Percentiles rank a stretch among this genome's conserved stretches.
These are phyloP conservation scores for Mesorhabditis spiculigera DNA, from an alignment of 2,888 invertebrate genomes.

Conservation along the genomic window DNA sequence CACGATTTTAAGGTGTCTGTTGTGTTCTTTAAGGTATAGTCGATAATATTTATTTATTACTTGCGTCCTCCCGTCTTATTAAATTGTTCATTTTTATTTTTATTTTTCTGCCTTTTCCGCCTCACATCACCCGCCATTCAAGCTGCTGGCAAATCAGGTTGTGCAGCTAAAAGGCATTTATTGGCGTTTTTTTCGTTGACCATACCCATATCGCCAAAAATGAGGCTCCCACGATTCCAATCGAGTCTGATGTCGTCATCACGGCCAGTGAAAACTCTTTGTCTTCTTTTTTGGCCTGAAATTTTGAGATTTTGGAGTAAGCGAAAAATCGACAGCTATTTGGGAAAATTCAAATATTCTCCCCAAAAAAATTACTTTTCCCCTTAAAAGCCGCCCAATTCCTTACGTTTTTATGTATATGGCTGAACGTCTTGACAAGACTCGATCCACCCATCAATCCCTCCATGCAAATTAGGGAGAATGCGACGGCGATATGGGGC, in stretches of 20 bases:
- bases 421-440: constrained; percentile 1
- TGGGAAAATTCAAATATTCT: neutral
- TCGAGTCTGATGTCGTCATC: neutral
- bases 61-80: too few species aligned
- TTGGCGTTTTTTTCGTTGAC: neutral
- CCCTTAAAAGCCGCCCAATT: too few species aligned
- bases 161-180: neutral
- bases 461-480: neutral
- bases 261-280: neutral
- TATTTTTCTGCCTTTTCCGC: too few species aligned
- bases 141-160: neutral
- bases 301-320: too few species aligned
- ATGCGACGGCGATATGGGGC: neutral
- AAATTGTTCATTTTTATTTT: too few species aligned
- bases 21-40: too few species aligned
- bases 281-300: too few species aligned
- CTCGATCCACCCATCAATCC: neutral
- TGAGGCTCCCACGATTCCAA: neutral
- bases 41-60: too few species aligned
- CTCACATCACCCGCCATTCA: neutral
- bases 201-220: neutral
- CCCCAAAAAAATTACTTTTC: neutral
- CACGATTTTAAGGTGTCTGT: neutral
- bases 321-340: too few species aligned
- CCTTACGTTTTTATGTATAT: neutral